Evolutionary conservation across 2,888 invertebrate genomes (phyloP).

Genomic region (Athalia circularis): DNA sequence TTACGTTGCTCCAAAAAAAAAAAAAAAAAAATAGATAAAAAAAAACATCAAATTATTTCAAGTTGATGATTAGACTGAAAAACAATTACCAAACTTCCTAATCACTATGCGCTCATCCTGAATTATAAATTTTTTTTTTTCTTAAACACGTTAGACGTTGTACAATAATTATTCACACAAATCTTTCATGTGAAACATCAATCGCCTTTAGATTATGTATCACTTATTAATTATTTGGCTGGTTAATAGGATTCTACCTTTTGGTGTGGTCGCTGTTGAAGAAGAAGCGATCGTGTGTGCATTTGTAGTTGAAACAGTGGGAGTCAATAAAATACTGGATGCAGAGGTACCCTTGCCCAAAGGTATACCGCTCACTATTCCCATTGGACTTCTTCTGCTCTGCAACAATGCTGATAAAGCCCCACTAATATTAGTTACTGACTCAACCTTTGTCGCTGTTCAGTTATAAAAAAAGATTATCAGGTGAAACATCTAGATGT

Average conservation of each 20-base stretch:
- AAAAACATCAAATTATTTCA: no score
- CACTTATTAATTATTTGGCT: constrained; percentile 51
- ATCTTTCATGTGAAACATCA: background rate
- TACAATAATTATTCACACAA: background rate
- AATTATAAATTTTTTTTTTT: background rate
- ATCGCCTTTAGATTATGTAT: background rate
- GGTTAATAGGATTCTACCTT: constrained; percentile 68
- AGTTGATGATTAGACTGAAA: constrained; percentile 12
- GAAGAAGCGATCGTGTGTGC: constrained; percentile 54
- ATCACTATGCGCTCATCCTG: no score
- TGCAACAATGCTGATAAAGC: constrained; percentile 63
- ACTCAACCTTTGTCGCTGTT: constrained; percentile 53
- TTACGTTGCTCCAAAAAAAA: background rate
- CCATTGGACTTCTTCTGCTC: constrained; percentile 59
- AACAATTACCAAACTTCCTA: background rate
- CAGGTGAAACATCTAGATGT: background rate
- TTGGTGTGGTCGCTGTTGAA: constrained; percentile 58
- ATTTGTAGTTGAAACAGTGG: constrained; percentile 58
- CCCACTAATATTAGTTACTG: constrained; percentile 53
- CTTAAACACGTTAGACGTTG: background rate
- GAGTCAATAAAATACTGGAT: constrained; percentile 64
- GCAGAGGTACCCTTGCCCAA: constrained; percentile 57
- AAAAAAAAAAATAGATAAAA: background rate
- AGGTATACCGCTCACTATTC: constrained; percentile 54
- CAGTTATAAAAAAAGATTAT: constrained; percentile 6